Evolutionary conservation across 2,888 invertebrate species (phyloP), one percentile per base, ranked within the genome.

Genomic region (Drosophila buzzatii): DNA sequence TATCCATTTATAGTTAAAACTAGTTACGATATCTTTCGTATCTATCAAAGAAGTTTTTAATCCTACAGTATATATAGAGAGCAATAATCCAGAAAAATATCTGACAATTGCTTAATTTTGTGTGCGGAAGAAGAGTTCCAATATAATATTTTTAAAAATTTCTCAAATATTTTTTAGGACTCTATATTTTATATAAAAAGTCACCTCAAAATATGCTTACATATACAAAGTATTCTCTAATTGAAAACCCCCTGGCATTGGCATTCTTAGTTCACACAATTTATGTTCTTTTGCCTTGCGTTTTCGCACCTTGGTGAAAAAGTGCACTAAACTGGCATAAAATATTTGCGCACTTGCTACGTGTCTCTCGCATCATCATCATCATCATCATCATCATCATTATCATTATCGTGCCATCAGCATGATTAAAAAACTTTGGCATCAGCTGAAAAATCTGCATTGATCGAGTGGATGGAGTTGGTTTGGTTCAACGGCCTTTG

Each of bases 371-470:
- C 49, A 49, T 31, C 49, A 55, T 41, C 61, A 59, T 23, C 49
- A 23, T 60, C 51, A 20, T 41, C 41, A 89, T 82, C 74, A 79
- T 68, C 44, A 71, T 73, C 42, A 18, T 51, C 41, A 59, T 59
- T 64, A 59, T 65, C 52, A 59, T 74, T 45, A 52, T 60, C 58
- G 35, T 53, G 69, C 77, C 88, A 85, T 85, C 77, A 82, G 75
- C 44, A 73, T 77, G 90, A 85, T 85, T 85, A 85, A 88, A 85
- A 85, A 85, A 90, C 74, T 85, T 85, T 89, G 39, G 58, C 76
- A 69, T 67, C 84, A 74, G 78, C 77, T 81, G 77, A 62, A 60
- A 69, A 89, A 85, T 83, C 67, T 82, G 71, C 87, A 82, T 73
- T 70, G 61, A 69, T 81, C 76, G 72, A 76, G 35, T 51, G 23